Conservation (phyloP, 92 coral and sea anemone species). For the Heliopora coerulea region DNA sequence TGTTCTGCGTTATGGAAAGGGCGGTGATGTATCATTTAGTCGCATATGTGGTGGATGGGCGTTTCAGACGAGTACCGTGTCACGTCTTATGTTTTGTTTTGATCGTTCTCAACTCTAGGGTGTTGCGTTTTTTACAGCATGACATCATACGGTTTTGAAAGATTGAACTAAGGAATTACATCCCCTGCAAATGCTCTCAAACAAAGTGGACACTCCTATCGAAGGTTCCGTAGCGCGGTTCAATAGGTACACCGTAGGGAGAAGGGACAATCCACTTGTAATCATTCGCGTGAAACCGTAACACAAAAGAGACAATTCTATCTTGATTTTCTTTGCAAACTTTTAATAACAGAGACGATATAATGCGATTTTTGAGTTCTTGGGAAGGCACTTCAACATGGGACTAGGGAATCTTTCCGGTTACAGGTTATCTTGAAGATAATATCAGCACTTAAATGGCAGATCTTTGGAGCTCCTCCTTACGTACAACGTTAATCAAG, state of each 20-base stretch:
- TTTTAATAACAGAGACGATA: constrained; percentile 8
- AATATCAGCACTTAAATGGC: neutral
- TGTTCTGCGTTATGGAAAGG: neutral
- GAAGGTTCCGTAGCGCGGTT: constrained; percentile 21
- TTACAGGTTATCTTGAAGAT: constrained; percentile 7
- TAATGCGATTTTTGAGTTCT: constrained; percentile 21
- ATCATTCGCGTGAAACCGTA: neutral
- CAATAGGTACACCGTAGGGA: constrained; percentile 18
- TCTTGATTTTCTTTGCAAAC: constrained; percentile 4
- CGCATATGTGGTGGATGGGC: neutral
- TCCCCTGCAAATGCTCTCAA: constrained; percentile 21
- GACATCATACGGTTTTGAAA: constrained; percentile 35
- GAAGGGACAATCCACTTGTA: constrained; percentile 22
- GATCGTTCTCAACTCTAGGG: constrained; percentile 42
- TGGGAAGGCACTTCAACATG: neutral
- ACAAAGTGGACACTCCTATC: constrained; percentile 33
- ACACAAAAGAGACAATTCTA: constrained; percentile 18
- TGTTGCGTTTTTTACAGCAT: constrained; percentile 38
- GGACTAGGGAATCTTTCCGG: constrained; percentile 11
- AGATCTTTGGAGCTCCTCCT: neutral
- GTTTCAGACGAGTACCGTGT: constrained; percentile 15
- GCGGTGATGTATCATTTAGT: constrained; percentile 2
- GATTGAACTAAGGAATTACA: constrained; percentile 39
- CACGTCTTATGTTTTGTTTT: constrained; percentile 37
- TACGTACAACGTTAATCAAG: neutral